Base-by-base conservation (phyloP, 2,888 invertebrate genomes). In the Drosophila mimica region DNA sequence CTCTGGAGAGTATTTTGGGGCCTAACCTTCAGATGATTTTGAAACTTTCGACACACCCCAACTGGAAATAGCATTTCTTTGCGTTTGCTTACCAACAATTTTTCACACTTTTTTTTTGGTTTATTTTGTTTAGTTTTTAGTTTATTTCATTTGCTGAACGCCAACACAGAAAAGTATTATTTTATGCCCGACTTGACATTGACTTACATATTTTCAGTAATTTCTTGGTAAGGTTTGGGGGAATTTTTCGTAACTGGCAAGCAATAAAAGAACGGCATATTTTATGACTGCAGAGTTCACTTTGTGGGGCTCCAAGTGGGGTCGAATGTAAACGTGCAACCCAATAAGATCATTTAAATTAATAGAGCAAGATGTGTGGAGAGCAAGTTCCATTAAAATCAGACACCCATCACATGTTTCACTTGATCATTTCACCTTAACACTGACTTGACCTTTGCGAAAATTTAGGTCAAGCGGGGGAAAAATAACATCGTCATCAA, bases 401-500 rank as follows among this genome's bases (percentile, higher is more conserved):
- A 53, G 52, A 36, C 54, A 69, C 40, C 52, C 68, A 63, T 31
- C 51, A 31, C 52, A 34, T 51, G 7, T n/a, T 57, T 51, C 15
- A 53, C 33, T 74, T 63, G 43, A 46, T 25, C 36, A 60, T 68
- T 81, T 78, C 71, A 89, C 88, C 90, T 88, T 83, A 80, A 69
- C 86, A 88, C 77, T 85, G 86, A 88, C 79, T 79, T 53, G 81
- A 79, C 77, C 81, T 79, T 66, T 62, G 71, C 52, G 58, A 80
- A 71, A 62, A 69, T 74, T 48, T 81, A 71, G 85, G 85, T 85
- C 82, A 82, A 62, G 58, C 48, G 63, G 69, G 80, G 76, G 62
- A 70, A 73, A 76, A 69, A 43, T 54, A 61, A 48, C 43, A 34
- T 61, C 62, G 40, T 48, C 33, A 59, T 57, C 20, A 51, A 48